Percentiles rank a stretch among this genome's conserved stretches.
phyloP scores from a whole-genome alignment of 2,888 invertebrate species.

The Schizotus pectinicornis region DNA sequence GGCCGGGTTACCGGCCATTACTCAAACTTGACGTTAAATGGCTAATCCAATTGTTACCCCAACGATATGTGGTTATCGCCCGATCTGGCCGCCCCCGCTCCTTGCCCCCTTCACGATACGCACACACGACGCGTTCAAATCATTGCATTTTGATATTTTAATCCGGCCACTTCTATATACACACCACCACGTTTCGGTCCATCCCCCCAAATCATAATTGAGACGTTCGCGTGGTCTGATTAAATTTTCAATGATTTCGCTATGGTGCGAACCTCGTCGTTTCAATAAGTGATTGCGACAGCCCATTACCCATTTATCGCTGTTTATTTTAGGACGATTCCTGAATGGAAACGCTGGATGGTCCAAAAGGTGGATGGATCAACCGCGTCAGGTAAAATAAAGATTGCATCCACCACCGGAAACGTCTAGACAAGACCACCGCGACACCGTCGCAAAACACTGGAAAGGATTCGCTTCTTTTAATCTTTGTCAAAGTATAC shows the following conservation, averaged over 20 bases:
- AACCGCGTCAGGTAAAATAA: no score
- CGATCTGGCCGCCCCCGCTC: conserved; percentile 47
- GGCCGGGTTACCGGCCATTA: conserved; percentile 58
- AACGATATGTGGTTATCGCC: conserved; percentile 58
- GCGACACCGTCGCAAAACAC: no score
- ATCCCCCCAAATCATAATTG: conserved; percentile 33
- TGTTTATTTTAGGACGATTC: conserved; percentile 4
- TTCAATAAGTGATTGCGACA: conserved; percentile 25
- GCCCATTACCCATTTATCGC: conserved; percentile 26
- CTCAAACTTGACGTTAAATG: conserved; percentile 61
- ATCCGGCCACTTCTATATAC: conserved; percentile 37
- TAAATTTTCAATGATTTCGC: conserved; percentile 35
- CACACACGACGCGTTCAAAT: conserved; percentile 11
- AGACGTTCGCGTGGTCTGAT: conserved; percentile 29
- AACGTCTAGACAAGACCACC: no score
- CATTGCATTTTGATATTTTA: conserved; percentile 48
- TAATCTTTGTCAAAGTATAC: no score
- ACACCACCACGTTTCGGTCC: conserved; percentile 7
- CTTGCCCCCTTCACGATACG: conserved; percentile 32
- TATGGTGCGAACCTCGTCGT: conserved; percentile 30
- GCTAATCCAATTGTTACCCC: conserved; percentile 61
- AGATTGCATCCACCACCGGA: no score
- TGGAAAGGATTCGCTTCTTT: no score
- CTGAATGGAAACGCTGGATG: no score
- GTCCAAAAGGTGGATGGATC: no score